phyloP scores from a whole-genome alignment of 2,888 invertebrate genomes.

The Emmelina monodactyla region DNA sequence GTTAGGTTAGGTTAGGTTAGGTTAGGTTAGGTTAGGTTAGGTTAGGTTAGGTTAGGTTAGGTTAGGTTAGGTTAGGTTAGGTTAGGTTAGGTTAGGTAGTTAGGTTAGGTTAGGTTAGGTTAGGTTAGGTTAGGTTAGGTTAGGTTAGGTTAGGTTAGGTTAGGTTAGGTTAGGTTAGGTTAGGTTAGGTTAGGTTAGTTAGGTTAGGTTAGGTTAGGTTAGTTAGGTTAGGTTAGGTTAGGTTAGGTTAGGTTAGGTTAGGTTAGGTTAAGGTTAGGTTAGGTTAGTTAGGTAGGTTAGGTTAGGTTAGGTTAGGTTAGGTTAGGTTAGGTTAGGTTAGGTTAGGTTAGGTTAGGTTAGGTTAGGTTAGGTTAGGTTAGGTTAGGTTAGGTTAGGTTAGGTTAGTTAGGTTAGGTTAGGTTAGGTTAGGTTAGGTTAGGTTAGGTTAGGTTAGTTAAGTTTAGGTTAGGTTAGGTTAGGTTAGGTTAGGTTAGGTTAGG shows the following conservation, averaged over 20 bases:
- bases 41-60: constrained; percentile 14
- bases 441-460: constrained; percentile 13
- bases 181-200: constrained; percentile 13
- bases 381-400: constrained; percentile 12
- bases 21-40: constrained; percentile 15
- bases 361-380: constrained; percentile 13
- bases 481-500: constrained; percentile 11
- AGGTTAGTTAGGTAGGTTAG: constrained; percentile 3
- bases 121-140: constrained; percentile 14
- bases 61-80: constrained; percentile 13
- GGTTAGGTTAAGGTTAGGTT: constrained; percentile 7
- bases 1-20: constrained; percentile 12
- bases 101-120: too few relatives aligned
- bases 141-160: constrained; percentile 15
- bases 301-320: constrained; percentile 11
- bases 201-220: constrained; percentile 15
- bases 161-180: constrained; percentile 12
- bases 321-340: constrained; percentile 13
- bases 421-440: constrained; percentile 14
- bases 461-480: constrained; percentile 12
- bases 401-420: constrained; percentile 14
- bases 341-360: constrained; percentile 11
- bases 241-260: constrained; percentile 13
- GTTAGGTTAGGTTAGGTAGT: too few relatives aligned
- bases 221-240: constrained; percentile 14